phyloP scores from a whole-genome alignment of 2,797 vertebrate genomes.

The Garrulus glandarius region DNA sequence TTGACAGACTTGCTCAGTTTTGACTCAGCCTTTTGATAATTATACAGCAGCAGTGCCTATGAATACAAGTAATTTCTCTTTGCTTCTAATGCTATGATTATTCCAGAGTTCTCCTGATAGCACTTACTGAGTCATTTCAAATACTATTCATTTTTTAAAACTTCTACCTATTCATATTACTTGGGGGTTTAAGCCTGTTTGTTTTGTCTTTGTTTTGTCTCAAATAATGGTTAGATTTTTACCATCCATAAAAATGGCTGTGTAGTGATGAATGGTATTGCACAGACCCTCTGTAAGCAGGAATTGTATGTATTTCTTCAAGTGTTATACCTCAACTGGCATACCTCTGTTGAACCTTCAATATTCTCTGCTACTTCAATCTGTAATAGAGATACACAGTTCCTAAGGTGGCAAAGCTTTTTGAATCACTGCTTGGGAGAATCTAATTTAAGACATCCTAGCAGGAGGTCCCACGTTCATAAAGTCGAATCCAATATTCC shows the following conservation, averaged over 20 bases:
- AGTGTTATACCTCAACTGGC: neutral
- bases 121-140: neutral
- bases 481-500: neutral
- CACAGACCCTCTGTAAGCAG: neutral
- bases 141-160: neutral
- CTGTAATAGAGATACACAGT: neutral
- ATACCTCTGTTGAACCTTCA: neutral
- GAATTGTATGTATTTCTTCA: neutral
- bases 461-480: neutral
- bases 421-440: neutral
- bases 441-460: neutral
- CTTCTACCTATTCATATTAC: neutral
- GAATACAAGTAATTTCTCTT: constrained; percentile 40
- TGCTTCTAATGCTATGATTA: constrained; percentile 15
- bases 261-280: neutral
- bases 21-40: constrained; percentile 43
- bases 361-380: neutral
- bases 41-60: constrained; percentile 38
- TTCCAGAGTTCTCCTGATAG: neutral
- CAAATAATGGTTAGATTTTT: neutral
- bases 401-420: neutral
- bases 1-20: constrained; percentile 6
- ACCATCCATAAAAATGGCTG: neutral
- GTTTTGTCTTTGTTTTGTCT: constrained; percentile 3
- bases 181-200: neutral